phyloP scores from a whole-genome alignment of 2,797 vertebrate genomes.

The Pipistrellus pygmaeus region DNA sequence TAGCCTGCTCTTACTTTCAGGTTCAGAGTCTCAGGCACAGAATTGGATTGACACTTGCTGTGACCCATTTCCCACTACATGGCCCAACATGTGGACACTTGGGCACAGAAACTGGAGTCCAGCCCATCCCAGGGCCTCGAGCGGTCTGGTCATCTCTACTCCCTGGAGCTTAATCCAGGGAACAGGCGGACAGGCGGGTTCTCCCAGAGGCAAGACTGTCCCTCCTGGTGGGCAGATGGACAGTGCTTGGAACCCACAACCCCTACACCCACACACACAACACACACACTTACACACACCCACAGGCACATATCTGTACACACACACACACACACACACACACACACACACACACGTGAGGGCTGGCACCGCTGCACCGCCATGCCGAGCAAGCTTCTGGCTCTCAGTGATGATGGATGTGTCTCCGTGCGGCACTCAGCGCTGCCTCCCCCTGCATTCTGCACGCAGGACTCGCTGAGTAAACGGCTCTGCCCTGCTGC shows the following conservation, averaged over 20 bases:
- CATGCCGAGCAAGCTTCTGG: neutral
- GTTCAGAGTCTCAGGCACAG: neutral
- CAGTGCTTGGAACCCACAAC: accelerated
- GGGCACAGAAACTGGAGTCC: neutral
- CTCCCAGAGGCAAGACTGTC: neutral
- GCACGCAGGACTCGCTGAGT: slow-evolving; percentile 37
- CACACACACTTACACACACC: accelerated
- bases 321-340: accelerated
- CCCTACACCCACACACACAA: accelerated
- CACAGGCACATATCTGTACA: accelerated
- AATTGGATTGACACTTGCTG: neutral
- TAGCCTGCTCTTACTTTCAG: neutral
- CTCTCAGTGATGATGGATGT: slow-evolving; percentile 52
- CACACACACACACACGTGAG: accelerated
- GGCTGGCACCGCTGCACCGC: neutral
- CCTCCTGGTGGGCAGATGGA: neutral
- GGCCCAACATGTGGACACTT: neutral
- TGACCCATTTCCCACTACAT: neutral
- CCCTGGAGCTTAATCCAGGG: neutral
- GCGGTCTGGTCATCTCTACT: neutral
- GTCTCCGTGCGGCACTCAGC: neutral
- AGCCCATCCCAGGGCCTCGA: neutral
- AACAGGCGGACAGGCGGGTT: neutral
- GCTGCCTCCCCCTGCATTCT: neutral
- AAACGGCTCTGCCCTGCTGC: slow-evolving; percentile 59